Conservation (phyloP, 2,888 invertebrate species). For the Pecten maximus region DNA sequence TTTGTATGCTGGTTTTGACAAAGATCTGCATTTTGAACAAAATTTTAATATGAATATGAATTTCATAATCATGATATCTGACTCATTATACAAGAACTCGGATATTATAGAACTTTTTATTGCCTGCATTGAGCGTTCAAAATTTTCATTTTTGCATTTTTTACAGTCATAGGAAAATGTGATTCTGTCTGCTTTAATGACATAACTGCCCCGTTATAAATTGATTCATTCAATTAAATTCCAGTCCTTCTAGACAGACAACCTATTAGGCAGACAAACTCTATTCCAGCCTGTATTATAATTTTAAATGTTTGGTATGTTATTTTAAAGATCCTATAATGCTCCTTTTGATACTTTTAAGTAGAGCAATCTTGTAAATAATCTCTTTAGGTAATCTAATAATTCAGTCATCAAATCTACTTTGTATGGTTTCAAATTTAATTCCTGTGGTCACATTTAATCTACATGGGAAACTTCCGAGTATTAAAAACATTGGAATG, state of each 20-base stretch:
- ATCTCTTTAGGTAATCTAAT: constrained; percentile 26
- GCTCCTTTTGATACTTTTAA: constrained; percentile 1
- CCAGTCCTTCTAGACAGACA: background rate
- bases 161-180: too few relatives aligned
- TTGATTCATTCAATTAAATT: background rate
- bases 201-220: background rate
- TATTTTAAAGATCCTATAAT: background rate
- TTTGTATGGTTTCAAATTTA: background rate
- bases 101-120: background rate
- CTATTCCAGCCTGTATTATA: background rate
- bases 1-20: background rate
- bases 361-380: background rate
- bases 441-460: background rate
- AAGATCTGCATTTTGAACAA: background rate
- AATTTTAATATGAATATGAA: background rate
- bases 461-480: background rate
- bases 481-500: background rate
- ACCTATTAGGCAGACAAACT: background rate
- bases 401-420: constrained; percentile 26
- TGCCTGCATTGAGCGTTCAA: background rate
- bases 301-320: background rate
- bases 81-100: background rate
- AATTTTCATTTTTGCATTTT: too few relatives aligned
- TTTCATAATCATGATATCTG: background rate
- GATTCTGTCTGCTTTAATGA: background rate